These are phyloP conservation scores for Osmoderma eremita DNA, from an alignment of 2,888 invertebrate species.

Conservation along the genomic window DNA sequence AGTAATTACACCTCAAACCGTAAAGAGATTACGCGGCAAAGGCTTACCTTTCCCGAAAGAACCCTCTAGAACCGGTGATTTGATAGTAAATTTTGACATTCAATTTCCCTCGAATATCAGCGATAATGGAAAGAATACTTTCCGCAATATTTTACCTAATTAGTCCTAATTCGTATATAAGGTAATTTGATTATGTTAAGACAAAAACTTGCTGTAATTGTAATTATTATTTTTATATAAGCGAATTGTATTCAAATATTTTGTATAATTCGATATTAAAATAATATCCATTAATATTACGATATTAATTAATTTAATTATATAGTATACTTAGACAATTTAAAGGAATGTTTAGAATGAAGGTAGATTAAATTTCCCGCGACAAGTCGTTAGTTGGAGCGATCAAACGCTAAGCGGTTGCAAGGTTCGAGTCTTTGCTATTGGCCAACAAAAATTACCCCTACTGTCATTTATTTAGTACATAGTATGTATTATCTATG, in stretches of 20 bases:
- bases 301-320: no score
- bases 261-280: neutral
- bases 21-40: constrained; percentile 83
- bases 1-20: constrained; percentile 85
- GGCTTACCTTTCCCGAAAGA: constrained; percentile 94
- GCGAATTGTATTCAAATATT: neutral
- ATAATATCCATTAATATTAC: no score
- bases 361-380: no score
- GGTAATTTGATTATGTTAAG: neutral
- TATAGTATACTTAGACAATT: no score
- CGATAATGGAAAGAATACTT: constrained; percentile 63
- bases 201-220: neutral
- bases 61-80: constrained; percentile 85
- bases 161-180: neutral
- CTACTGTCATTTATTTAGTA: no score
- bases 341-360: no score
- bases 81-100: constrained; percentile 91
- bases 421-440: no score
- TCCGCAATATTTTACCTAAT: constrained; percentile 33
- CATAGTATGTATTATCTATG: no score
- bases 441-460: no score
- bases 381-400: no score
- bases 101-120: constrained; percentile 74
- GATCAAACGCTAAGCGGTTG: no score
- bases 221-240: neutral